A percentile compares a stretch with the other conserved stretches of the same genome.
Evolutionary conservation across 1,140 invertebrate genomes (phyloP).

Genomic region (Vanessa atalanta): DNA sequence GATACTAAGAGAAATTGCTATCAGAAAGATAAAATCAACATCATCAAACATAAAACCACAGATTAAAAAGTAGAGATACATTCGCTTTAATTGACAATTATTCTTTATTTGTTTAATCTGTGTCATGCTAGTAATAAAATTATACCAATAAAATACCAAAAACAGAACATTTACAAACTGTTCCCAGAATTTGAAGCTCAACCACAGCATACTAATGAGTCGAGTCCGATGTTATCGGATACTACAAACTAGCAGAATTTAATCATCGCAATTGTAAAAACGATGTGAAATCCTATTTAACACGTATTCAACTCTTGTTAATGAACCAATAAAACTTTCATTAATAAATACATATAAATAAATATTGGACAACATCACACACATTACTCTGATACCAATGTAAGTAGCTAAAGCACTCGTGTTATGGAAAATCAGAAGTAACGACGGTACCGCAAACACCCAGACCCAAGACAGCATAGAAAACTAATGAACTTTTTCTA

Average conservation of each 20-base stretch:
- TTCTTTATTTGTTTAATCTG: neutral
- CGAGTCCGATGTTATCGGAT: slow-evolving; percentile 7
- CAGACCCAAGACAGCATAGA: too few species aligned
- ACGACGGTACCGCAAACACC: too few species aligned
- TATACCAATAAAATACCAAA: neutral
- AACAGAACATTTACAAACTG: neutral
- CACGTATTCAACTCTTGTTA: neutral
- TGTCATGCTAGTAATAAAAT: neutral
- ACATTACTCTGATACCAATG: too few species aligned
- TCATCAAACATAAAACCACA: neutral
- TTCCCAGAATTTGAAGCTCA: neutral
- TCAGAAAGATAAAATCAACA: too few species aligned
- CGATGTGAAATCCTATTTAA: neutral
- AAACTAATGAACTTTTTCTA: too few species aligned
- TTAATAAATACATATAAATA: too few species aligned
- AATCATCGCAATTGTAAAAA: slow-evolving; percentile 1
- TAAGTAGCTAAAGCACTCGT: too few species aligned
- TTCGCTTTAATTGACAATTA: neutral
- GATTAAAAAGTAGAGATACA: neutral
- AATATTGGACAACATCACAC: too few species aligned
- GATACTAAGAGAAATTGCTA: too few species aligned
- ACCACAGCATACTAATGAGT: slow-evolving; percentile 14
- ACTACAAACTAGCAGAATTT: neutral
- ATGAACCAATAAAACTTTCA: too few species aligned
- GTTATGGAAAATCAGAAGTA: too few species aligned